Percentiles rank a stretch among this genome's conserved stretches.
Conservation (phyloP, 2,797 vertebrate genomes). For the Loris lydekkerianus region DNA sequence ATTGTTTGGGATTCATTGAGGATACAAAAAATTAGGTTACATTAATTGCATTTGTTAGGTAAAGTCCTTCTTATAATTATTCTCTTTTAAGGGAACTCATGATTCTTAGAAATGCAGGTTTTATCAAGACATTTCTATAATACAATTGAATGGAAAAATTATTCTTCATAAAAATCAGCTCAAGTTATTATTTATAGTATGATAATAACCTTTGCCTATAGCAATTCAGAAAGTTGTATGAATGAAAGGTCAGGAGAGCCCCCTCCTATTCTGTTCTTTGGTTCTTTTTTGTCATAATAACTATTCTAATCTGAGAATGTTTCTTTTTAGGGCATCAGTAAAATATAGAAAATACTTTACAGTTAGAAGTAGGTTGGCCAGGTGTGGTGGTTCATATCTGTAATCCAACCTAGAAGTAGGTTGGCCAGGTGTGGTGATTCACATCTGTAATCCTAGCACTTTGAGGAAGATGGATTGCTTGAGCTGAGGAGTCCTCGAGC, state of each 20-base stretch:
- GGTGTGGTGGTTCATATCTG: no score
- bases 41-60: no score
- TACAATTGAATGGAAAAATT: background rate
- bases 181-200: background rate
- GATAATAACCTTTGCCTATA: background rate
- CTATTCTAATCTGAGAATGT: background rate
- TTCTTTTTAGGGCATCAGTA: background rate
- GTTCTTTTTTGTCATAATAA: background rate
- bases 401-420: background rate
- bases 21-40: no score
- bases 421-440: no score
- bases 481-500: no score
- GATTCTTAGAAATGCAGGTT: background rate
- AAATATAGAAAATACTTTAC: background rate
- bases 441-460: no score
- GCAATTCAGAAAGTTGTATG: background rate
- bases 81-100: background rate
- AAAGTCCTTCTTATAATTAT: background rate
- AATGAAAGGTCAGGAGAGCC: background rate
- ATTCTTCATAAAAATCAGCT: constrained; percentile 6
- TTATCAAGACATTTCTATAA: background rate
- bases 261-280: background rate
- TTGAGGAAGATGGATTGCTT: no score
- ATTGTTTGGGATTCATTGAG: no score
- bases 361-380: background rate